phyloP scores from a whole-genome alignment of 2,888 invertebrate genomes.

The Melipona bicolor region DNA sequence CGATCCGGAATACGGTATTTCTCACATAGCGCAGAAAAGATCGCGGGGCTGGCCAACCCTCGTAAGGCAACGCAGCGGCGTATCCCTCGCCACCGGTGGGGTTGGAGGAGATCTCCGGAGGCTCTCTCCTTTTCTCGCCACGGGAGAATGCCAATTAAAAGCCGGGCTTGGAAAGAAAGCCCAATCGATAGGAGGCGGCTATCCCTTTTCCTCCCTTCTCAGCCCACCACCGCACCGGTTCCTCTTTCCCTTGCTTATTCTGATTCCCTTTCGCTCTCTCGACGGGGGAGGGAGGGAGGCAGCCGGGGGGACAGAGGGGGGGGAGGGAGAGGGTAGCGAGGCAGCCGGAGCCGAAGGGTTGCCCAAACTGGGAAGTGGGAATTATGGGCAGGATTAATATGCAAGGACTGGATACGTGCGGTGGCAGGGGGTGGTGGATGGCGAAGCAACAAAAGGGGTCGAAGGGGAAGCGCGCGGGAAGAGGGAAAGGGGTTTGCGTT shows the following conservation, averaged over 20 bases:
- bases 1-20: constrained; percentile 18
- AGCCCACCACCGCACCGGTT: constrained; percentile 67
- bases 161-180: constrained; percentile 82
- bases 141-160: constrained; percentile 84
- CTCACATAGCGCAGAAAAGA: constrained; percentile 49
- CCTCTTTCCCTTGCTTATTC: constrained; percentile 75
- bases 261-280: constrained; percentile 71
- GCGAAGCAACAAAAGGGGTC: constrained; percentile 83
- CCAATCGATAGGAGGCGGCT: constrained; percentile 82
- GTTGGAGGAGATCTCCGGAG: constrained; percentile 64
- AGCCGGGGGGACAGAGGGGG: too few species aligned
- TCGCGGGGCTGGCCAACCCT: constrained; percentile 51
- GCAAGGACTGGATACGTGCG: constrained; percentile 84
- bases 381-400: constrained; percentile 85
- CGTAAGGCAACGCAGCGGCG: constrained; percentile 56
- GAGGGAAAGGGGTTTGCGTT: constrained; percentile 68
- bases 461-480: constrained; percentile 80
- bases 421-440: constrained; percentile 79
- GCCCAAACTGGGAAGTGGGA: constrained; percentile 84
- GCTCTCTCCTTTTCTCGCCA: constrained; percentile 78
- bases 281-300: constrained; percentile 45
- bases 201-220: constrained; percentile 69
- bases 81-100: neutral
- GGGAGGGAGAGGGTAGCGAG: constrained; percentile 66
- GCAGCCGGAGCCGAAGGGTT: constrained; percentile 82